Conservation (phyloP, 2,888 invertebrate genomes). For the Drosophila quinaria region DNA sequence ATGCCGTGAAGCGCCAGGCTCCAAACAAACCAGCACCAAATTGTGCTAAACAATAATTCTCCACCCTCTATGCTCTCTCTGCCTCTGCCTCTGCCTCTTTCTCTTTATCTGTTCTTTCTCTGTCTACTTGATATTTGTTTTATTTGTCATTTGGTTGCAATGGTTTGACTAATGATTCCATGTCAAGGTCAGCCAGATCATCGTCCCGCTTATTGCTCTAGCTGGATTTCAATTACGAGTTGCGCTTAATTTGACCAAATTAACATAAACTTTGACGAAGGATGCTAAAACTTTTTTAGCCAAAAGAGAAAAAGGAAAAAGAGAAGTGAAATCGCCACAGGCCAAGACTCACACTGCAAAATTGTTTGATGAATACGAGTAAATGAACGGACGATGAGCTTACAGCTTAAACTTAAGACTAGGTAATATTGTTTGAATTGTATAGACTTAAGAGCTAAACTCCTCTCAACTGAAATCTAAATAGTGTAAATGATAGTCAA, state of each 20-base stretch:
- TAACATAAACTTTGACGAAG: slow-evolving; percentile 74
- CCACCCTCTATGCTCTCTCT: neutral
- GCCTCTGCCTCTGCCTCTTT: slow-evolving; percentile 2
- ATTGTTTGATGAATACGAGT: slow-evolving; percentile 10
- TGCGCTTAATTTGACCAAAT: slow-evolving; percentile 72
- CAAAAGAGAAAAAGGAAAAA: neutral
- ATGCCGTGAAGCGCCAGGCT: slow-evolving; percentile 74
- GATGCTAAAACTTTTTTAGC: slow-evolving; percentile 42
- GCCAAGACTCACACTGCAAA: slow-evolving; percentile 18
- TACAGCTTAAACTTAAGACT: slow-evolving; percentile 9
- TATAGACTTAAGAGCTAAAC: neutral
- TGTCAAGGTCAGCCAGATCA: slow-evolving; percentile 70
- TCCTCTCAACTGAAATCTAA: neutral
- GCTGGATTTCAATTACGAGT: slow-evolving; percentile 71
- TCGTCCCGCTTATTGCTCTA: slow-evolving; percentile 48
- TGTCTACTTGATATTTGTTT: slow-evolving; percentile 29
- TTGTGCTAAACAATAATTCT: slow-evolving; percentile 72
- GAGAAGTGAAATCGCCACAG: slow-evolving; percentile 2
- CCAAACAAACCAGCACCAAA: slow-evolving; percentile 49
- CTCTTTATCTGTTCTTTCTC: slow-evolving; percentile 3
- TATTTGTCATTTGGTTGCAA: slow-evolving; percentile 47
- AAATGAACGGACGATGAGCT: slow-evolving; percentile 11
- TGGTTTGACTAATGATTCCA: slow-evolving; percentile 72
- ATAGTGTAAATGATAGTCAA: neutral
- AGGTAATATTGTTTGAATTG: slow-evolving; percentile 34